A percentile compares a stretch with the other conserved stretches of the same genome.
phyloP scores from a whole-genome alignment of 2,888 invertebrate species.

The Hololepta plana region DNA sequence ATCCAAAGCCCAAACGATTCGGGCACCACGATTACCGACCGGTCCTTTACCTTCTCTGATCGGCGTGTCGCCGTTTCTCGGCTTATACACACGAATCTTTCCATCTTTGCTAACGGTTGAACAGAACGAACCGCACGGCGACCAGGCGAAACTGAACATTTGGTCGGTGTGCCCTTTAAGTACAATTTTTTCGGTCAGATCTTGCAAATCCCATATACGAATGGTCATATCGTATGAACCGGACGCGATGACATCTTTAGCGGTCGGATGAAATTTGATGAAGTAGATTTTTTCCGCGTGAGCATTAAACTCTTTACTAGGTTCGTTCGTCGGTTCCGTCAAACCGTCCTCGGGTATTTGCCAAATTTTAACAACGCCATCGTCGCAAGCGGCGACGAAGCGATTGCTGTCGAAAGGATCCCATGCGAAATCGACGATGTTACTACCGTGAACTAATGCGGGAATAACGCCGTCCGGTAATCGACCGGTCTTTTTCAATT shows the following conservation, averaged over 20 bases:
- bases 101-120: constrained; percentile 86
- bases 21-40: constrained; percentile 75
- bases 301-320: constrained; percentile 49
- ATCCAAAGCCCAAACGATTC: constrained; percentile 78
- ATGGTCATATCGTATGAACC: constrained; percentile 83
- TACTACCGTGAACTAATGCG: constrained; percentile 77
- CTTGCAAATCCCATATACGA: constrained; percentile 69
- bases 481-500: constrained; percentile 58
- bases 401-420: constrained; percentile 74
- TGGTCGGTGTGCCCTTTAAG: constrained; percentile 68
- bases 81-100: constrained; percentile 62
- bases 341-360: constrained; percentile 27
- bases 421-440: constrained; percentile 86
- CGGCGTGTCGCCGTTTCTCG: constrained; percentile 46
- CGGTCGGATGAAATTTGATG: constrained; percentile 79
- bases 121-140: constrained; percentile 69
- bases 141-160: constrained; percentile 87
- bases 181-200: constrained; percentile 40
- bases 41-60: constrained; percentile 66
- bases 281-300: constrained; percentile 86
- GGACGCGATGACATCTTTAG: constrained; percentile 68
- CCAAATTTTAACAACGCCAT: constrained; percentile 38
- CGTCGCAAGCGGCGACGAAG: constrained; percentile 78
- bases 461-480: constrained; percentile 66
- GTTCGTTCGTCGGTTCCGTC: constrained; percentile 64